These are phyloP conservation scores for Myoxocephalus aenaeus DNA, from an alignment of 2,797 vertebrate genomes.

Conservation along the genomic window DNA sequence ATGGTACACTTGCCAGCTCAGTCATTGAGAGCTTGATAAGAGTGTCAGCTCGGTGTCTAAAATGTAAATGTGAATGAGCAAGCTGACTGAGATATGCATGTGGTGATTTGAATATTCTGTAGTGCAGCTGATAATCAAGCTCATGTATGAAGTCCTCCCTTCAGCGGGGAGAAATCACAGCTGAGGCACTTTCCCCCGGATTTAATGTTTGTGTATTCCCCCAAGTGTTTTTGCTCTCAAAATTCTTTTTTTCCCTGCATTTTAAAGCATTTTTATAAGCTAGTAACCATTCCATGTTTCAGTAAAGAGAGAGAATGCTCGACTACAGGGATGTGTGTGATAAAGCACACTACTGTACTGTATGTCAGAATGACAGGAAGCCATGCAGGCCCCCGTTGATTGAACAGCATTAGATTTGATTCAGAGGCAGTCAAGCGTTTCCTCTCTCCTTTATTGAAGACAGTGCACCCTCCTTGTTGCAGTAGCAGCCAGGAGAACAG, in stretches of 20 bases:
- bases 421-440: conserved; percentile 27
- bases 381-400: conserved; percentile 17
- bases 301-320: not conserved
- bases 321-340: conserved; percentile 33
- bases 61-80: conserved; percentile 42
- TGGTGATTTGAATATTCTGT: conserved; percentile 13
- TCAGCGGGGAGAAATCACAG: not conserved
- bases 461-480: conserved; percentile 30
- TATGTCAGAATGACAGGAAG: conserved; percentile 41
- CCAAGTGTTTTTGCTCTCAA: not conserved
- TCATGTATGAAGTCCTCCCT: not conserved
- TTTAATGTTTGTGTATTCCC: conserved; percentile 3
- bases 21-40: conserved; percentile 20
- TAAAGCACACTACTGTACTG: conserved; percentile 4
- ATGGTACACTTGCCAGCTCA: conserved; percentile 20
- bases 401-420: conserved; percentile 41
- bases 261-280: conserved; percentile 6
- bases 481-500: conserved; percentile 19
- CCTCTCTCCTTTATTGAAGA: conserved; percentile 24
- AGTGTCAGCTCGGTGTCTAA: conserved; percentile 32
- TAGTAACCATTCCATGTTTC: not conserved
- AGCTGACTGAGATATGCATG: conserved; percentile 2
- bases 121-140: conserved; percentile 3
- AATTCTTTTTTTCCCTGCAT: conserved; percentile 17
- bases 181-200: not conserved